A percentile compares a stretch with the other conserved stretches of the same genome.
These are phyloP conservation scores for Physella acuta DNA, from an alignment of 1,140 invertebrate species.

Conservation along the genomic window DNA sequence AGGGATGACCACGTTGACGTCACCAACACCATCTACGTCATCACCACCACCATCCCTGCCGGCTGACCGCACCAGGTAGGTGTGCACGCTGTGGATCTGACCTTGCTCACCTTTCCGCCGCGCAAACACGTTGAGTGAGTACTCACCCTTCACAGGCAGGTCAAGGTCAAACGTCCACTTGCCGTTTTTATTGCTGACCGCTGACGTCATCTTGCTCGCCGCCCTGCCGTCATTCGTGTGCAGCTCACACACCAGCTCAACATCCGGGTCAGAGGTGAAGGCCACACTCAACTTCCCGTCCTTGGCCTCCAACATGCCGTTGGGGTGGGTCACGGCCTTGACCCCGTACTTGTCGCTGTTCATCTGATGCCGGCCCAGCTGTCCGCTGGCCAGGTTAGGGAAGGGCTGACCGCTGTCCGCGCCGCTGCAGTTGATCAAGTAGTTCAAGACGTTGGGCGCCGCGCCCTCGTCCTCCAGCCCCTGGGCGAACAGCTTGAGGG, in stretches of 20 bases:
- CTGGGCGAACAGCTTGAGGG: slow-evolving; percentile 51
- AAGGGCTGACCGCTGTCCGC: slow-evolving; percentile 39
- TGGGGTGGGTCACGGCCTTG: slow-evolving; percentile 41
- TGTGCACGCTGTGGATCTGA: slow-evolving; percentile 50
- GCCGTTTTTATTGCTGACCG: slow-evolving; percentile 34
- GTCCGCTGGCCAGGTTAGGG: slow-evolving; percentile 48
- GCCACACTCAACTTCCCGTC: slow-evolving; percentile 38
- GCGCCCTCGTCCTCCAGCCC: slow-evolving; percentile 44
- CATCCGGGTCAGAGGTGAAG: slow-evolving; percentile 40
- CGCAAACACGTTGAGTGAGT: slow-evolving; percentile 53
- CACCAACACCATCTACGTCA: slow-evolving; percentile 11
- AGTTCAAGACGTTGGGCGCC: slow-evolving; percentile 53
- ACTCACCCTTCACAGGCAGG: slow-evolving; percentile 49
- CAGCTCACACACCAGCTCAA: slow-evolving; percentile 50
- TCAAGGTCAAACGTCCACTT: slow-evolving; percentile 50
- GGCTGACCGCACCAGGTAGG: slow-evolving; percentile 48
- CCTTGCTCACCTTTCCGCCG: slow-evolving; percentile 37
- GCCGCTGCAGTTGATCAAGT: slow-evolving; percentile 45
- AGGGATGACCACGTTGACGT: slow-evolving; percentile 29
- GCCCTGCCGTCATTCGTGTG: slow-evolving; percentile 45
- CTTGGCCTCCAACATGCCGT: slow-evolving; percentile 34
- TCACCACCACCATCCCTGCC: slow-evolving; percentile 31
- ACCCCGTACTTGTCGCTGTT: slow-evolving; percentile 39
- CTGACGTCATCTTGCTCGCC: slow-evolving; percentile 37
- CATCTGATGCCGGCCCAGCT: slow-evolving; percentile 40